Percentiles rank a stretch among this genome's conserved stretches.
Conservation (phyloP, 2,113 vertebrate genomes). For the Siniperca knerii region DNA sequence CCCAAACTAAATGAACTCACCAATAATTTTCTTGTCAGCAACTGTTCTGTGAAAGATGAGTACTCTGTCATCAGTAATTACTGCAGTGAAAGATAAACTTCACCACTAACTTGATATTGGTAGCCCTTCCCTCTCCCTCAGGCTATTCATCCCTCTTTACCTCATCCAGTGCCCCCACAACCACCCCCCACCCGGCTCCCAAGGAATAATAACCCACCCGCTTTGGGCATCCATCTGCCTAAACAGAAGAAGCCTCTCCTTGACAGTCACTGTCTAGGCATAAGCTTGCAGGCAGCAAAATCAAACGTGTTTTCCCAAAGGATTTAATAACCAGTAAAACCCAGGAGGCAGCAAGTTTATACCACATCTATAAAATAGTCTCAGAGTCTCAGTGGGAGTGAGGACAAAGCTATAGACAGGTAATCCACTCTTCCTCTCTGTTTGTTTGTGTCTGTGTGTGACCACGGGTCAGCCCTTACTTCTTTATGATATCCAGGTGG, state of each 20-base stretch:
- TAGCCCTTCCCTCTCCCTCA: conserved; percentile 57
- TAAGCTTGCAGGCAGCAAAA: conserved; percentile 51
- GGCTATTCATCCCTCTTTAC: conserved; percentile 64
- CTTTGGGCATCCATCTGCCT: conserved; percentile 65
- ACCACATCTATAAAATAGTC: conserved; percentile 40
- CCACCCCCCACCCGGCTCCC: conserved; percentile 20
- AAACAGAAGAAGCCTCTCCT: conserved; percentile 57
- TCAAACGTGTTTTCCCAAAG: conserved; percentile 45
- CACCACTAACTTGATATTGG: conserved; percentile 66
- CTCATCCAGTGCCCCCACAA: conserved; percentile 38
- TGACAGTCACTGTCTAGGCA: conserved; percentile 49
- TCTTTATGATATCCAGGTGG: conserved; percentile 18
- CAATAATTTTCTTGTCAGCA: conserved; percentile 53
- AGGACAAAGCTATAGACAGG: conserved; percentile 62
- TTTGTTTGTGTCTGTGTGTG: conserved; percentile 39
- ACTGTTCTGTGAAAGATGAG: conserved; percentile 60
- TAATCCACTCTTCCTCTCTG: conserved; percentile 56
- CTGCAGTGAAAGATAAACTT: conserved; percentile 47
- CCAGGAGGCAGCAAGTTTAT: conserved; percentile 40
- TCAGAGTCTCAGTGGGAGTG: conserved; percentile 41
- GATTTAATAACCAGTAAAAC: conserved; percentile 63
- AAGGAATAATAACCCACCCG: conserved; percentile 69
- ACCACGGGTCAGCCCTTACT: conserved; percentile 9
- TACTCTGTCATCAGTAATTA: conserved; percentile 67
- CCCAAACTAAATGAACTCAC: conserved; percentile 44